Percentiles rank a stretch among this genome's conserved stretches.
phyloP scores from a whole-genome alignment of 2,888 invertebrate species.

The Actias luna region DNA sequence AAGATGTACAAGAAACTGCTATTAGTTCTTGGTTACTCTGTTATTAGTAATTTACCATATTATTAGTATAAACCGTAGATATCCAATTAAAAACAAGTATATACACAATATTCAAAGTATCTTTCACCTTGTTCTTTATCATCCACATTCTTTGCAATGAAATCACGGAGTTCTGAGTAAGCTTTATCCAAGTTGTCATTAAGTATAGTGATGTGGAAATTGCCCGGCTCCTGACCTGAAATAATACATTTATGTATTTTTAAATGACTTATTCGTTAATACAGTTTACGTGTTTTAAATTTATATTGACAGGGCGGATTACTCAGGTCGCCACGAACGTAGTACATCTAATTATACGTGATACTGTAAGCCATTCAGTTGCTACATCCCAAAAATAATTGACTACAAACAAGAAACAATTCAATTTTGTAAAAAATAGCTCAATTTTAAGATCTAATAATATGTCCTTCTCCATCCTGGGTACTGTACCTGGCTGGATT shows the following conservation, averaged over 20 bases:
- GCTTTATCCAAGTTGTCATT: slow-evolving; percentile 92
- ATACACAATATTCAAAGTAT: slow-evolving; percentile 3
- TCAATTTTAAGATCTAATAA: no score
- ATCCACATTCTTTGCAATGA: slow-evolving; percentile 84
- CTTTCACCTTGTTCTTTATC: slow-evolving; percentile 75
- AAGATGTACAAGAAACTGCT: neutral
- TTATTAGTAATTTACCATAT: slow-evolving; percentile 18
- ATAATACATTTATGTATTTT: slow-evolving; percentile 21
- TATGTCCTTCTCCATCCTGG: no score
- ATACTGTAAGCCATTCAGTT: no score
- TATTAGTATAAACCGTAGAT: slow-evolving; percentile 7
- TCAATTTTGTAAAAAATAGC: no score
- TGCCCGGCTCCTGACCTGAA: slow-evolving; percentile 83
- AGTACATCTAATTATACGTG: no score
- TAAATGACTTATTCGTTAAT: slow-evolving; percentile 13
- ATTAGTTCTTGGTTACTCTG: slow-evolving; percentile 18
- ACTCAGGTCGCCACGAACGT: no score
- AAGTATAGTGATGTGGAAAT: slow-evolving; percentile 91
- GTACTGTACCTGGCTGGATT: no score
- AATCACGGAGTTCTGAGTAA: slow-evolving; percentile 87
- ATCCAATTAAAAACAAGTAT: neutral
- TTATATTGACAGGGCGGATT: no score
- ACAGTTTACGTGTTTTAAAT: neutral
- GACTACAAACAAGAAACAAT: no score
- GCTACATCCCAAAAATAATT: no score